Evolutionary conservation across 2,888 invertebrate genomes (phyloP).

Genomic region (Drosophila nr. medialis): DNA sequence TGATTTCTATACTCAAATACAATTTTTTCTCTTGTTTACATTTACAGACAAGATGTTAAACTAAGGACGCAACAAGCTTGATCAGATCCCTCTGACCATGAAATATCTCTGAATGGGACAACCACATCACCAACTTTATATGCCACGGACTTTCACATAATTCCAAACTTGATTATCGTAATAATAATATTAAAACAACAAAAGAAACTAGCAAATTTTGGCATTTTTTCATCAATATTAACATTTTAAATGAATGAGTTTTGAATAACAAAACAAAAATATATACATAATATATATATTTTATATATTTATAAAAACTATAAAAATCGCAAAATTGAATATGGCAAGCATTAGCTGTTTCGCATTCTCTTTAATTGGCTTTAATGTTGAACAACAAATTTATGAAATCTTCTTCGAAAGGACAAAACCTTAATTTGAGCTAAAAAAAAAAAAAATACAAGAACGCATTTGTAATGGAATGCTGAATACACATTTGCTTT

Average conservation of each 20-base stretch:
- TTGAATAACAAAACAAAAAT: slow-evolving; percentile 49
- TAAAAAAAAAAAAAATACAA: slow-evolving; percentile 12
- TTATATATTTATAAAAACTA: slow-evolving; percentile 79
- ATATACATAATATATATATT: slow-evolving; percentile 55
- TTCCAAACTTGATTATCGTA: slow-evolving; percentile 34
- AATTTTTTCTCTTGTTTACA: slow-evolving; percentile 13
- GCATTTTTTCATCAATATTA: slow-evolving; percentile 59
- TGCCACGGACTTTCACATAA: slow-evolving; percentile 56
- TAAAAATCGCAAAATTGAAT: slow-evolving; percentile 64
- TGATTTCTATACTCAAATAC: slow-evolving; percentile 1
- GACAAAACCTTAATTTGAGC: slow-evolving; percentile 51
- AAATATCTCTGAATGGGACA: slow-evolving; percentile 20
- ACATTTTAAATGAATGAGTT: slow-evolving; percentile 74
- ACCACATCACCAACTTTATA: slow-evolving; percentile 52
- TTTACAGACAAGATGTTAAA: slow-evolving; percentile 63
- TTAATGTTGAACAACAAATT: slow-evolving; percentile 64
- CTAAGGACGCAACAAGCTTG: slow-evolving; percentile 34
- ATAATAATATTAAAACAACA: slow-evolving; percentile 17
- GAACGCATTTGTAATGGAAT: slow-evolving; percentile 52
- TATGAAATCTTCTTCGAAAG: slow-evolving; percentile 33
- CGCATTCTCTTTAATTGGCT: slow-evolving; percentile 77
- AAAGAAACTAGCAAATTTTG: slow-evolving; percentile 58
- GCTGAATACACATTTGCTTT: slow-evolving; percentile 59
- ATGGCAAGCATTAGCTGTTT: slow-evolving; percentile 65
- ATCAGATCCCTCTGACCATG: slow-evolving; percentile 14